These are phyloP conservation scores for Pteronura brasiliensis DNA, from an alignment of 2,113 vertebrate genomes.

Conservation along the genomic window DNA sequence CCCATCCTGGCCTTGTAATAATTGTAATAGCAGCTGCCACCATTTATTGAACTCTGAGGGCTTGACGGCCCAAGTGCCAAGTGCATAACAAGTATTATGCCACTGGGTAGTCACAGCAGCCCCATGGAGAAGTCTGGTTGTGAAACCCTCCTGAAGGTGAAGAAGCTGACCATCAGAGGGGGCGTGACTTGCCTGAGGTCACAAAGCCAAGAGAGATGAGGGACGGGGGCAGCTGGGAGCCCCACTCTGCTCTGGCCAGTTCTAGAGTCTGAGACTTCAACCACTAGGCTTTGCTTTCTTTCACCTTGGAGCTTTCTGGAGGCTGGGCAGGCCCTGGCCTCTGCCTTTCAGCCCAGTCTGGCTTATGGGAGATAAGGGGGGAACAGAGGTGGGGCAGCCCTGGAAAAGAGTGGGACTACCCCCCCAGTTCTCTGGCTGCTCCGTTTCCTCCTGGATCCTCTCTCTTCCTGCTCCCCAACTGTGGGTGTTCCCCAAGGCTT, in stretches of 20 bases:
- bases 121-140: neutral
- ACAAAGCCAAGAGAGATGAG: neutral
- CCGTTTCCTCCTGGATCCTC: neutral
- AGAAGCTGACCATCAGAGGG: neutral
- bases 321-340: neutral
- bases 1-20: neutral
- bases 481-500: neutral
- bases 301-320: neutral
- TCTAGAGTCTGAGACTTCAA: neutral
- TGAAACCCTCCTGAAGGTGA: neutral
- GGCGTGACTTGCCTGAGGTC: neutral
- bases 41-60: slow-evolving; percentile 34
- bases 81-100: neutral
- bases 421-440: neutral
- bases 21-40: neutral
- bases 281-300: neutral
- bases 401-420: neutral
- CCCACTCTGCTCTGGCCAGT: too few species aligned
- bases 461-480: neutral
- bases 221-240: too few species aligned
- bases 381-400: neutral
- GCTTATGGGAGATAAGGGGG: neutral
- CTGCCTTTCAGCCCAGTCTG: neutral
- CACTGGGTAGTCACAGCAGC: neutral
- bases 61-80: slow-evolving; percentile 39